These are phyloP conservation scores for Enteromius paludinosus DNA, from an alignment of 2,797 vertebrate genomes.

Conservation along the genomic window DNA sequence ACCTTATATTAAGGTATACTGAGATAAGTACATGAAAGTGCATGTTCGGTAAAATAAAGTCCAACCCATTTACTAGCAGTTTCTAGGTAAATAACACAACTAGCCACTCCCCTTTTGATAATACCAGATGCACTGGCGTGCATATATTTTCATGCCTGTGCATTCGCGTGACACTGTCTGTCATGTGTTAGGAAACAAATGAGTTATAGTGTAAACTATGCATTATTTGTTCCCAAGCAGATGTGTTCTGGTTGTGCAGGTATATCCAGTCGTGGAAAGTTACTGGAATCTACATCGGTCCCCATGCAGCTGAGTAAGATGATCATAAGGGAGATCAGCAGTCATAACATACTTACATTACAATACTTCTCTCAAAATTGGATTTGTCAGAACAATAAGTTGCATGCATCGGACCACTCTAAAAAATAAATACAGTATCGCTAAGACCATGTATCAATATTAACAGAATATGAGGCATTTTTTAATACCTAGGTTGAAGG, in stretches of 20 bases:
- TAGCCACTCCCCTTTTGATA: background rate
- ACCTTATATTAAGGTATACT: background rate
- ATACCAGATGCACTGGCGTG: background rate
- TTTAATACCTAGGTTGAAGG: conserved; percentile 27
- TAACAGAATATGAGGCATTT: background rate
- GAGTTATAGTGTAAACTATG: background rate
- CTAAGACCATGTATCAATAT: background rate
- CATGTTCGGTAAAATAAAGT: background rate
- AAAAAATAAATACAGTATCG: background rate
- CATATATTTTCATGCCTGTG: background rate
- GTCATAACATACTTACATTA: background rate
- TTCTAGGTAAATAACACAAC: background rate
- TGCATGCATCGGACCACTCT: background rate
- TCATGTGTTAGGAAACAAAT: background rate
- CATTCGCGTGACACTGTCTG: background rate
- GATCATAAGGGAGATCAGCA: background rate
- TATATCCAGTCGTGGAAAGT: conserved; percentile 21
- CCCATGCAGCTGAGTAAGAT: background rate
- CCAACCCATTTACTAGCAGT: background rate
- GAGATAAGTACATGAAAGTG: background rate
- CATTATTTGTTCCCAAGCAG: background rate
- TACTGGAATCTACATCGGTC: background rate
- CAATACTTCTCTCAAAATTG: background rate
- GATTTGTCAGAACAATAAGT: conserved; percentile 1
- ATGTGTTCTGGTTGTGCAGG: conserved; percentile 17